phyloP scores from a whole-genome alignment of 2,888 invertebrate species.

The Oeneis ivallda region DNA sequence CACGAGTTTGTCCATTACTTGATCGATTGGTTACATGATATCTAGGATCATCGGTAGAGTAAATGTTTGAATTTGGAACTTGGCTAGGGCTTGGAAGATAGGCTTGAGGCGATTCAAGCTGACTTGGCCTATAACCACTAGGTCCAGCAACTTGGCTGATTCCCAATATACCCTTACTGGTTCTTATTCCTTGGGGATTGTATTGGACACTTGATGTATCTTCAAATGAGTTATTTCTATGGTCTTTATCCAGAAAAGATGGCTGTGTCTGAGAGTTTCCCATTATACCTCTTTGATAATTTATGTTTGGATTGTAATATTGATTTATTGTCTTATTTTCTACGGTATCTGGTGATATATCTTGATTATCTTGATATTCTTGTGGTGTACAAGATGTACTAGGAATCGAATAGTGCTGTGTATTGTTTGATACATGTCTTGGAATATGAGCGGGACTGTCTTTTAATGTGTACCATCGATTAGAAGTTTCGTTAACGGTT shows the following conservation, averaged over 20 bases:
- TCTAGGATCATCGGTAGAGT: slow-evolving; percentile 1
- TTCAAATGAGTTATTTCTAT: not conserved
- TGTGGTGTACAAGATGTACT: not conserved
- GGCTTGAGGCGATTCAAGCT: not conserved
- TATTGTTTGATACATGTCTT: slow-evolving; percentile 14
- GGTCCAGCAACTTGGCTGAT: slow-evolving; percentile 28
- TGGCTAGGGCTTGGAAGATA: not conserved
- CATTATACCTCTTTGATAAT: slow-evolving; percentile 1
- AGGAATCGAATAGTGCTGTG: not conserved
- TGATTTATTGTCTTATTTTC: not conserved
- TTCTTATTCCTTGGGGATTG: slow-evolving; percentile 10
- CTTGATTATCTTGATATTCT: slow-evolving; percentile 4
- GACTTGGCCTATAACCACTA: slow-evolving; percentile 23
- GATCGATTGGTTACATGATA: not conserved
- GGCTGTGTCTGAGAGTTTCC: not conserved
- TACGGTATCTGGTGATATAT: not conserved
- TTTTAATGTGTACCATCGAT: slow-evolving; percentile 35
- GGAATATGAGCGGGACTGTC: slow-evolving; percentile 20
- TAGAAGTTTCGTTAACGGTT: slow-evolving; percentile 16
- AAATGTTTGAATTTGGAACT: not conserved
- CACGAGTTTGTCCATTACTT: not conserved
- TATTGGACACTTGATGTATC: slow-evolving; percentile 4
- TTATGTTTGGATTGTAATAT: not conserved
- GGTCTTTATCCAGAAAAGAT: not conserved
- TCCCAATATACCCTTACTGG: slow-evolving; percentile 21